Base-by-base conservation (phyloP, 2,888 invertebrate genomes). In the Caenorhabditis sp. region DNA sequence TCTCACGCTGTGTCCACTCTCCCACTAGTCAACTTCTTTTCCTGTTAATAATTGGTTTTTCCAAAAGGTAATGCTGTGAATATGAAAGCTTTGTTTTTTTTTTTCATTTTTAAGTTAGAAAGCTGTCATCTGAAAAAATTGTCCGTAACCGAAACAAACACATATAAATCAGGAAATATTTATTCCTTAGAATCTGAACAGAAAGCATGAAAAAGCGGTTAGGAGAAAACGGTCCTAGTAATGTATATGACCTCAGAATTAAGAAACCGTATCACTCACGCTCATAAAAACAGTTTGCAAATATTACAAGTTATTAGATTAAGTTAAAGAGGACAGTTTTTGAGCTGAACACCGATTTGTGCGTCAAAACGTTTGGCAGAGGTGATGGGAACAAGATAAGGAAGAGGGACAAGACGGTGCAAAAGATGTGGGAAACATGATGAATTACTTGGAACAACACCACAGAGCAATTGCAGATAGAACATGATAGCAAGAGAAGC, bases 311-410 rank as follows among this genome's bases (percentile, higher is more conserved):
- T 6, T 51, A 37, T 51, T 51, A 20, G 56, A 53, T 18, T 35
- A 15, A 18, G 11, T 15, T n/a, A 44, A 18, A n/a, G n/a, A 61
- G 0, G 20, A 53, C 9, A 20, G 26, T 32, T 22, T 32, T 68
- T 50, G 51, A 69, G 58, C 37, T 40, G 20, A 55, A 78, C 69
- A 78, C 69, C 69, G 69, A 78, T 78, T 69, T 78, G 58, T 70
- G 60, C 40, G 64, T 74, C 51, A 50, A 69, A 69, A 78, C 26
- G 50, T 56, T 70, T 78, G 69, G 69, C 77, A 70, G 50, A 68
- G n/a, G 35, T 32, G 8, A 44, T 9, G 55, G 47, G 56, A 28
- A 18, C 22, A 15, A 35, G 35, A 20, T 58, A 44, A 64, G 28
- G n/a, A n/a, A n/a, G 20, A 35, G 18, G 26, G 22, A 24, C 13